Evolutionary conservation across 1,140 invertebrate genomes (phyloP), one percentile per base, ranked within the genome.

Genomic region (Nephila pilipes): DNA sequence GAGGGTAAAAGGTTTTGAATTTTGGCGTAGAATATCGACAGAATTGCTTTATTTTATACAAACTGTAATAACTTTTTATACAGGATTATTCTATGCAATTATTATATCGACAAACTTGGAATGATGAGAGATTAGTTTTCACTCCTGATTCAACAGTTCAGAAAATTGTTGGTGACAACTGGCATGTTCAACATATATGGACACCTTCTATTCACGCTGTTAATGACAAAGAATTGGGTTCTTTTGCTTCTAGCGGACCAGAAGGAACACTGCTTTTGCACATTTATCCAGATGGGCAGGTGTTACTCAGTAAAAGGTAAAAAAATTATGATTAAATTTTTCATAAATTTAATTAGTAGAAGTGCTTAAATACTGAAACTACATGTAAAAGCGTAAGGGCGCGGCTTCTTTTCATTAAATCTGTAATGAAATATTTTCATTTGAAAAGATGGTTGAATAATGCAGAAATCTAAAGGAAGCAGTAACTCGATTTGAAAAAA

Each of bases 281-380:
- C n/a, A 94, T 94, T 22, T n/a, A 81, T 25, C 83, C 79, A n/a
- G 46, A 85, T 58, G 94, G 94, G 12, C 46, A 65, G 8, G 93
- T 94, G 25, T 18, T 83, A 5, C 65, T 94, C 29, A 93, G 92
- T 22, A 94, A 90, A 29, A 94, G 94, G 94, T 94, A 90, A 25
- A 58, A 18, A 18, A 87, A 6, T 36, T 79, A 63, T 65, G 63
- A 29, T 81, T 95, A 95, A 0, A 16, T 55, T 69, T 95, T 96
- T 94, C 94, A 96, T 83, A 96, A 96, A 93, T 94, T 97, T 38
- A 96, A 96, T n/a, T 96, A 97, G 94, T 96, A 96, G 10, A 97
- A 96, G 94, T 96, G 18, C 29, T 46, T 46, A 46, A 46, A 46
- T 46, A 46, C 12, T 46, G 4, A 0, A n/a, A 69, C 63, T 29